These are phyloP conservation scores for Melanostoma mellinum DNA, from an alignment of 2,888 invertebrate genomes.

Conservation along the genomic window DNA sequence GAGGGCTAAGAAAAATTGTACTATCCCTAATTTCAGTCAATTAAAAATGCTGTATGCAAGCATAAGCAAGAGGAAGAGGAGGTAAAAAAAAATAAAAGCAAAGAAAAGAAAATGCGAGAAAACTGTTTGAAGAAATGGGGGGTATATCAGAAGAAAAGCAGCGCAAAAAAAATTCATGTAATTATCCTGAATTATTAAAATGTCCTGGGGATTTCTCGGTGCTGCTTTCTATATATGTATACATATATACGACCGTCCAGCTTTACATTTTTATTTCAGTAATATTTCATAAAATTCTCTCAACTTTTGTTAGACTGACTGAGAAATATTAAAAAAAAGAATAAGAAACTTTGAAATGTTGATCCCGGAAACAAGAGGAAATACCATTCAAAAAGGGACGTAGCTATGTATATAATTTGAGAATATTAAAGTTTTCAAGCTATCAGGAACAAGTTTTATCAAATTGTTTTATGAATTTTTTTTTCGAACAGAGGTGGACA, in stretches of 20 bases:
- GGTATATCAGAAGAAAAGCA: slow-evolving; percentile 5
- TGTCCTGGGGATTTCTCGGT: slow-evolving; percentile 40
- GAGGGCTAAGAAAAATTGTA: background rate
- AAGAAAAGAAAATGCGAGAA: background rate
- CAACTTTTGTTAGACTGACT: slow-evolving; percentile 15
- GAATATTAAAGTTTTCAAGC: slow-evolving; percentile 22
- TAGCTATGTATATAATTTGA: too few relatives aligned
- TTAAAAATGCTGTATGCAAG: slow-evolving; percentile 21
- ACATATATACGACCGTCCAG: background rate
- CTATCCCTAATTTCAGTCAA: slow-evolving; percentile 51
- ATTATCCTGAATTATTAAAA: slow-evolving; percentile 62
- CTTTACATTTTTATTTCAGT: slow-evolving; percentile 35
- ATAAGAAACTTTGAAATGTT: background rate
- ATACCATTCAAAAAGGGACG: too few relatives aligned
- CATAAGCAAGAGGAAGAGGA: slow-evolving; percentile 5
- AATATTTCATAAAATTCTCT: slow-evolving; percentile 48
- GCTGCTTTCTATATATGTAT: background rate
- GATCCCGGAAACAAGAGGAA: background rate
- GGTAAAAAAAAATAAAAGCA: background rate
- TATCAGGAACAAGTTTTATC: slow-evolving; percentile 38
- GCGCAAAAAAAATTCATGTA: slow-evolving; percentile 39
- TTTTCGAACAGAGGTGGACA: background rate
- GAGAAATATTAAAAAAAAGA: background rate
- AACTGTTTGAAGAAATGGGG: background rate
- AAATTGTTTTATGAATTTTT: slow-evolving; percentile 50